These are phyloP conservation scores for Diceros bicornis DNA, from an alignment of 2,797 vertebrate genomes.

Conservation along the genomic window DNA sequence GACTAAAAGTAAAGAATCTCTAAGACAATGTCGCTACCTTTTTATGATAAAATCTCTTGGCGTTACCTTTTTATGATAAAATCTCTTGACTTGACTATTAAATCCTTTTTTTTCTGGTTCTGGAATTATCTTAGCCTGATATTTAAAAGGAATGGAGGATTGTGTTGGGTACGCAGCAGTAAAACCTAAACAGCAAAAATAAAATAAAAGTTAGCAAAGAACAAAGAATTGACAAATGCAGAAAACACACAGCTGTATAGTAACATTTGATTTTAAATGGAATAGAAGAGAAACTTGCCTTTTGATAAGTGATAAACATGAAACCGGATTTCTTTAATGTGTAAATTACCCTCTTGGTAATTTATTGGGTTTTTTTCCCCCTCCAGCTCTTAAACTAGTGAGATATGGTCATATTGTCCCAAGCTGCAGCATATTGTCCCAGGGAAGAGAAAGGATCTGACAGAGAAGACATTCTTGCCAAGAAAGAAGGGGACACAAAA, in stretches of 20 bases:
- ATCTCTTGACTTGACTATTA: constrained; percentile 89
- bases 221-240: neutral
- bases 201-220: constrained; percentile 1
- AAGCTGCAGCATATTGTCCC: neutral
- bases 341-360: neutral
- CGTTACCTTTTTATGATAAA: constrained; percentile 87
- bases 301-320: neutral
- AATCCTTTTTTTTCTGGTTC: constrained; percentile 89
- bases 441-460: neutral
- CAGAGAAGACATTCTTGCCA: neutral
- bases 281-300: neutral
- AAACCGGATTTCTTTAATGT: neutral
- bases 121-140: constrained; percentile 74
- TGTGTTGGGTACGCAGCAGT: constrained; percentile 63
- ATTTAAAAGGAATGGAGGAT: constrained; percentile 88
- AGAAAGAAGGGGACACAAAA: neutral
- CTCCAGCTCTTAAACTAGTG: neutral
- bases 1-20: neutral
- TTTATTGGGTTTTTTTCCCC: neutral
- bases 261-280: constrained; percentile 24
- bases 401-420: neutral
- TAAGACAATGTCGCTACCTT: constrained; percentile 84
- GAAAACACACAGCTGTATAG: neutral
- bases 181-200: constrained; percentile 78
- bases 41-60: constrained; percentile 88